phyloP scores from a whole-genome alignment of 2,888 invertebrate genomes.

The Stenurella melanura region DNA sequence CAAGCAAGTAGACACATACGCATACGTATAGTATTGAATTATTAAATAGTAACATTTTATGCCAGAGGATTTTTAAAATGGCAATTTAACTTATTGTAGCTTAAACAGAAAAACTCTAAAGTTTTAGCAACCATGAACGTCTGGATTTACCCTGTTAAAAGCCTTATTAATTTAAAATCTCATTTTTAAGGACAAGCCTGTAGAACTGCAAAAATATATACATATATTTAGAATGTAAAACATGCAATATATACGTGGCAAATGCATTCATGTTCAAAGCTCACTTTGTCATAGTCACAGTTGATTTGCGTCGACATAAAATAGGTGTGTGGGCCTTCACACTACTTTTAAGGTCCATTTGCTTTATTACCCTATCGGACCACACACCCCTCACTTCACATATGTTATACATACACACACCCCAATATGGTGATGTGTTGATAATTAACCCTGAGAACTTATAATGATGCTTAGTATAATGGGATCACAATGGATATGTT shows the following conservation, averaged over 20 bases:
- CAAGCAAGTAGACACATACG: too few species aligned
- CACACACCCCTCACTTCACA: conserved; percentile 28
- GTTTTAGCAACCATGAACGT: too few species aligned
- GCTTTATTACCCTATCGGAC: conserved; percentile 20
- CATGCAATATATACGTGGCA: conserved; percentile 1
- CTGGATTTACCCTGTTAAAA: too few species aligned
- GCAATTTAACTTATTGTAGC: too few species aligned
- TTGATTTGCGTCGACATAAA: conserved; percentile 35
- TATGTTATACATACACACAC: conserved; percentile 18
- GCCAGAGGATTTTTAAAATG: too few species aligned
- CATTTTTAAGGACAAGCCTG: background rate
- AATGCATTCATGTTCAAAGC: background rate
- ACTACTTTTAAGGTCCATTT: conserved; percentile 20
- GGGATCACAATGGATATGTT: background rate
- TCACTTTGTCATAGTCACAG: conserved; percentile 31
- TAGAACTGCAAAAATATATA: background rate
- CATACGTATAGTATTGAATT: too few species aligned
- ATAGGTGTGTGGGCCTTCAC: conserved; percentile 37
- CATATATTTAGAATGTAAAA: background rate
- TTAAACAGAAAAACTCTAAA: too few species aligned
- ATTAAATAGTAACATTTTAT: too few species aligned
- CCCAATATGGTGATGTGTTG: conserved; percentile 14
- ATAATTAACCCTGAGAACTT: background rate
- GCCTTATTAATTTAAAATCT: background rate
- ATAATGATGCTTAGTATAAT: too few species aligned